A percentile compares a stretch with the other conserved stretches of the same genome.
These are phyloP conservation scores for Euwallacea fornicatus DNA, from an alignment of 1,140 invertebrate genomes.

Conservation along the genomic window DNA sequence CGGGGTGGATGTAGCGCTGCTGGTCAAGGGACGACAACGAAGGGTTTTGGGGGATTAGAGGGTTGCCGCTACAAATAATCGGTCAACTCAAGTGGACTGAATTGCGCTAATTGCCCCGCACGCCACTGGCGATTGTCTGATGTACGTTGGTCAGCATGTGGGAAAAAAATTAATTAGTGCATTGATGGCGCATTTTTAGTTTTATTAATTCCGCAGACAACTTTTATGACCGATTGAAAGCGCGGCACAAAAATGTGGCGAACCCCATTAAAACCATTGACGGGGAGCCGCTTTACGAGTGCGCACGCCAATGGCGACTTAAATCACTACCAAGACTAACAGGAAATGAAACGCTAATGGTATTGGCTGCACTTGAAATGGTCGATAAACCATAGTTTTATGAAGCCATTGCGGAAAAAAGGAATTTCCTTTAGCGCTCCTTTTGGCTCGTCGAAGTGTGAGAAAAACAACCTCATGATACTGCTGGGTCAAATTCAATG, in stretches of 20 bases:
- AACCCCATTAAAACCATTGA: constrained; percentile 6
- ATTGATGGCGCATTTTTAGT: constrained; percentile 4
- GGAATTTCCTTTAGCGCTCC: not conserved
- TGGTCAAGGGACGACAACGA: constrained; percentile 20
- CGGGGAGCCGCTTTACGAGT: not conserved
- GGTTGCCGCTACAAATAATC: constrained; percentile 7
- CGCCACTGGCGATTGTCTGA: not conserved
- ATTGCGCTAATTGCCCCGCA: not conserved
- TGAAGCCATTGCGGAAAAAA: constrained; percentile 10
- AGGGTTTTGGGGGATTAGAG: constrained; percentile 11
- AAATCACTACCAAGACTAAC: no score
- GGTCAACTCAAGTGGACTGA: not conserved
- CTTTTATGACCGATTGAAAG: constrained; percentile 14
- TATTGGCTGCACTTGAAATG: not conserved
- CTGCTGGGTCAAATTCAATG: constrained; percentile 19
- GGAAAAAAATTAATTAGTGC: constrained; percentile 4
- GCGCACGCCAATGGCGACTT: no score
- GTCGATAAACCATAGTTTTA: constrained; percentile 1
- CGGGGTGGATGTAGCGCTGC: constrained; percentile 9
- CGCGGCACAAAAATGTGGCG: constrained; percentile 2
- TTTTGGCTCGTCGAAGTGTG: constrained; percentile 9
- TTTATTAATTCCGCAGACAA: constrained; percentile 16
- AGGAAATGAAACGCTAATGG: not conserved
- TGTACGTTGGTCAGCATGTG: not conserved
- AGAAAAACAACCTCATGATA: constrained; percentile 11